These are phyloP conservation scores for Tipula unca DNA, from an alignment of 2,888 invertebrate genomes.

Conservation along the genomic window DNA sequence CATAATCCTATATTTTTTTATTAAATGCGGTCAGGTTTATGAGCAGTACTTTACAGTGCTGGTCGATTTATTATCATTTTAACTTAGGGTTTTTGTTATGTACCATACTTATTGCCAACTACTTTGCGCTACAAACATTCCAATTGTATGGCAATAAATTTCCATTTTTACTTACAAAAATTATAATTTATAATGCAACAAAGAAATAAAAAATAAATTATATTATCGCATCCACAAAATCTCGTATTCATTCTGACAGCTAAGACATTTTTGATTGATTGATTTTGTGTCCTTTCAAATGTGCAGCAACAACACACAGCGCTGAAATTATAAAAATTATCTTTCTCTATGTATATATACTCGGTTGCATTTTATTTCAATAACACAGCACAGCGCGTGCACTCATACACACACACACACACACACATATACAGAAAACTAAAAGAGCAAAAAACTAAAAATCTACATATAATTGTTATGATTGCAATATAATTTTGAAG, in stretches of 20 bases:
- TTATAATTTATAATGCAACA: neutral
- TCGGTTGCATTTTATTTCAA: neutral
- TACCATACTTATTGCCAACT: neutral
- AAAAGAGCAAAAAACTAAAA: neutral
- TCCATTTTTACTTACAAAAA: neutral
- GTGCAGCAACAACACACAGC: neutral
- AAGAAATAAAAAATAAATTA: neutral
- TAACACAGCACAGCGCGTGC: neutral
- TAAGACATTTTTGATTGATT: conserved; percentile 18
- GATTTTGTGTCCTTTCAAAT: conserved; percentile 16
- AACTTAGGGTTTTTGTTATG: too few species aligned
- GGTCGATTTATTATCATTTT: too few species aligned
- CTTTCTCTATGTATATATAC: neutral
- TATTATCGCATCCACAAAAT: neutral
- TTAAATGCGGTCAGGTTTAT: too few species aligned
- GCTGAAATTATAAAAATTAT: neutral
- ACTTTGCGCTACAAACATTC: neutral
- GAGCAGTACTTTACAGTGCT: too few species aligned
- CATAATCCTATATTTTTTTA: too few species aligned
- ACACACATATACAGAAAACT: neutral
- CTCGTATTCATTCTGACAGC: neutral
- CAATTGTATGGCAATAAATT: neutral
- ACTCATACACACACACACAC: neutral
- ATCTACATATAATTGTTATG: conserved; percentile 14
- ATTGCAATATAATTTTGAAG: neutral